Evolutionary conservation across 1,140 invertebrate genomes (phyloP).

Genomic region (Agraylea sexmaculata): DNA sequence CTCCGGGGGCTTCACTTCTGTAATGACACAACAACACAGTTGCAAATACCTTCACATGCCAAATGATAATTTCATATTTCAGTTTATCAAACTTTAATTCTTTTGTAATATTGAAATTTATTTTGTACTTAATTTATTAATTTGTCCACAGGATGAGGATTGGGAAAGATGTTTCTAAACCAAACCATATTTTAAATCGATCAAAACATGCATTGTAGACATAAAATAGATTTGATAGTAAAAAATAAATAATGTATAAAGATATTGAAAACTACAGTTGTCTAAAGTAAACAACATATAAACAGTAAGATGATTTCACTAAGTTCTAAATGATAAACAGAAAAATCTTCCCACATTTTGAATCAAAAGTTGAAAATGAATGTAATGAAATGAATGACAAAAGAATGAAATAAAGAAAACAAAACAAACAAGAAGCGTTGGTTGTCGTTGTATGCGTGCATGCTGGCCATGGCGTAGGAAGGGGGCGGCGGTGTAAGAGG

Average conservation of each 20-base stretch:
- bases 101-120: no score
- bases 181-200: no score
- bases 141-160: no score
- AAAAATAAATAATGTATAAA: no score
- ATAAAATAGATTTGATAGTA: no score
- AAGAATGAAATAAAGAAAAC: conserved; percentile 1
- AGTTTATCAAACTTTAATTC: no score
- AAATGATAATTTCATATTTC: no score
- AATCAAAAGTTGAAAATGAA: not conserved
- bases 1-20: conserved; percentile 21
- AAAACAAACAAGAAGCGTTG: not conserved
- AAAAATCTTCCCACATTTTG: not conserved
- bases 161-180: no score
- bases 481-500: conserved; percentile 34
- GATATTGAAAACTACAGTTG: conserved; percentile 1
- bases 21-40: conserved; percentile 17
- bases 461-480: conserved; percentile 34
- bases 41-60: conserved; percentile 21
- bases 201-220: no score
- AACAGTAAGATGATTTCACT: conserved; percentile 1
- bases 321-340: not conserved
- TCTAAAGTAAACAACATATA: not conserved
- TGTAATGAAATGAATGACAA: not conserved
- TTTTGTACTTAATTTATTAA: no score
- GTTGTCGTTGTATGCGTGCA: not conserved